phyloP scores from a whole-genome alignment of 2,797 vertebrate genomes.

The Sebastes matsubarae region DNA sequence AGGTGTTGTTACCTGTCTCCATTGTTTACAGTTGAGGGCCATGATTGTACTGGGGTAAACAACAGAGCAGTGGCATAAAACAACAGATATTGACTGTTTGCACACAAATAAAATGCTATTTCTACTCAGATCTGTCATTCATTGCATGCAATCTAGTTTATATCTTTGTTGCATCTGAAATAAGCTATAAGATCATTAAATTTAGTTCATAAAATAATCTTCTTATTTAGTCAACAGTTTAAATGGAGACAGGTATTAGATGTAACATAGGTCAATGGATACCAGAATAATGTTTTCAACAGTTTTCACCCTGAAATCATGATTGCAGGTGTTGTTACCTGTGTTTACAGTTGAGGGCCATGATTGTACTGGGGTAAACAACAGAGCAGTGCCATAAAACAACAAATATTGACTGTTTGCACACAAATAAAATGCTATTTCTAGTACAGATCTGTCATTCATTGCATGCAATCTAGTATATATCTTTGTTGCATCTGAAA shows the following conservation, averaged over 20 bases:
- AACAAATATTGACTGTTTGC: not conserved
- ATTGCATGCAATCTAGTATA: not conserved
- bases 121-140: not conserved
- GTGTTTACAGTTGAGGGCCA: not conserved
- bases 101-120: not conserved
- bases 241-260: not conserved
- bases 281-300: not conserved
- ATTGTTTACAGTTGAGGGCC: not conserved
- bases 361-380: not conserved
- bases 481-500: not conserved
- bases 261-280: not conserved
- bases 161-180: not conserved
- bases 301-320: not conserved
- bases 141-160: not conserved
- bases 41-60: not conserved
- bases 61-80: not conserved
- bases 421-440: not conserved
- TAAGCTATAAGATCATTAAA: not conserved
- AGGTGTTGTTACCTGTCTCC: not conserved
- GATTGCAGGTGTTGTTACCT: slow-evolving; percentile 3
- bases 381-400: not conserved
- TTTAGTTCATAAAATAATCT: not conserved
- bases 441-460: not conserved
- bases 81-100: not conserved
- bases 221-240: not conserved